Base-by-base conservation (phyloP, 2,888 invertebrate species). In the Romanomermis culicivorax region DNA sequence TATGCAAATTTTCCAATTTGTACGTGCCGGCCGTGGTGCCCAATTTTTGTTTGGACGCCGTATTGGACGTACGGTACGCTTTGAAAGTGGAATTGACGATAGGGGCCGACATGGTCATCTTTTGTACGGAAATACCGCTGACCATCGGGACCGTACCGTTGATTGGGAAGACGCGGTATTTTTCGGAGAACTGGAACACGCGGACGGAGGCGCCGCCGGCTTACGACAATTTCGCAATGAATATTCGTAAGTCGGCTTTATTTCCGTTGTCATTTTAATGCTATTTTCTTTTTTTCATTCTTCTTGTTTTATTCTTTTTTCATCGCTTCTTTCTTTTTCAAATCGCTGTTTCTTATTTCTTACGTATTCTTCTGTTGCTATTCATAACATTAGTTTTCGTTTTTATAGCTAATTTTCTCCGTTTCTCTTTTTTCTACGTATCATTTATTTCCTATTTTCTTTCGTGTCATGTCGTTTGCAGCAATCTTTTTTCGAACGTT, bases 11-110 rank as follows among this genome's bases (percentile, higher is more conserved):
- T 25, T 11, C 11, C 14, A 7, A 7, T 49, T 49, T 52, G 42
- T 36, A 25, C 26, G 27, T 52, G 20, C 52, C 52, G 27, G 36
- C 52, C 7, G 43, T 52, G 4, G 43, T 43, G 17, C 52, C 52
- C 43, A 52, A 3, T 43, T 52, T 52, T 23, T 7, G 2, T 7
- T 24, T 36, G 2, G 23, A 36, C 23, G 43, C 20, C 17, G 14
- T 43, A 3, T 24, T 52, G 52, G 43, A 52, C 23, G 52, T 36
- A 7, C 20, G n/a, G 3, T 52, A 52, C 27, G 4, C 7, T 2
- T n/a, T 52, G 4, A 30, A 3, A 11, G 51, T 51, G n/a, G 36
- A 51, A 23, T 7, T 24, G 3, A 11, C 3, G 7, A 20, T 30
- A 29, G 4, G 20, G 3, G 7, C 51, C 4, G 4, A 26, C 7